phyloP scores from a whole-genome alignment of 1,140 invertebrate genomes.

The Daktulosphaira vitifoliae region DNA sequence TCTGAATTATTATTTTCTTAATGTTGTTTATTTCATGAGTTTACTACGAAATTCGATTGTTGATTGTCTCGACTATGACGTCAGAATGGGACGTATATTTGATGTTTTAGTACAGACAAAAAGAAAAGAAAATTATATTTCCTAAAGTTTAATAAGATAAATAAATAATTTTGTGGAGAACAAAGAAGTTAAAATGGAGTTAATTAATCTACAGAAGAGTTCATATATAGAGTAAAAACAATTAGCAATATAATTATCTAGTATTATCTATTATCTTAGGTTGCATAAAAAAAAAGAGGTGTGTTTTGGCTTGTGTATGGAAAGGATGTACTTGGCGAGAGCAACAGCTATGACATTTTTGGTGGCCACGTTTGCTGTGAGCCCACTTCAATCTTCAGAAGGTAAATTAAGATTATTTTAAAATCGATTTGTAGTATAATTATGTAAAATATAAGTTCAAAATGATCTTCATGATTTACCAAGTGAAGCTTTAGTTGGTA shows the following conservation, averaged over 20 bases:
- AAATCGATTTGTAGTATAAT: too few species aligned
- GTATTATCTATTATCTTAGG: too few species aligned
- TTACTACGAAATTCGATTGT: not conserved
- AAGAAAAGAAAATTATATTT: not conserved
- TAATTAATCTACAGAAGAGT: not conserved
- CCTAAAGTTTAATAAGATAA: not conserved
- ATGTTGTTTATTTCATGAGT: conserved; percentile 24
- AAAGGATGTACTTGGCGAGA: conserved; percentile 16
- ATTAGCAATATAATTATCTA: too few species aligned
- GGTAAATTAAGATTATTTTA: conserved; percentile 10
- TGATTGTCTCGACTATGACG: conserved; percentile 2
- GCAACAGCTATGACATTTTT: conserved; percentile 11
- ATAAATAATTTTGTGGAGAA: too few species aligned
- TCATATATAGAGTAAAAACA: too few species aligned
- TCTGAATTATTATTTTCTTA: conserved; percentile 17
- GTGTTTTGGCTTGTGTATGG: not conserved
- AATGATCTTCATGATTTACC: too few species aligned
- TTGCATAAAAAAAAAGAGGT: not conserved
- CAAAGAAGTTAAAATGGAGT: not conserved
- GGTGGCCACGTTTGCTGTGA: conserved; percentile 21
- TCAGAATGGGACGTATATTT: not conserved
- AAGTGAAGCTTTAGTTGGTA: too few species aligned
- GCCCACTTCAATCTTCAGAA: conserved; percentile 27
- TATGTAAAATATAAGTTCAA: too few species aligned
- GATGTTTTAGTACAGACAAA: not conserved